A percentile compares a stretch with the other conserved stretches of the same genome.
Conservation (phyloP, 1,140 invertebrate species). For the Drosophila subpulchrella region DNA sequence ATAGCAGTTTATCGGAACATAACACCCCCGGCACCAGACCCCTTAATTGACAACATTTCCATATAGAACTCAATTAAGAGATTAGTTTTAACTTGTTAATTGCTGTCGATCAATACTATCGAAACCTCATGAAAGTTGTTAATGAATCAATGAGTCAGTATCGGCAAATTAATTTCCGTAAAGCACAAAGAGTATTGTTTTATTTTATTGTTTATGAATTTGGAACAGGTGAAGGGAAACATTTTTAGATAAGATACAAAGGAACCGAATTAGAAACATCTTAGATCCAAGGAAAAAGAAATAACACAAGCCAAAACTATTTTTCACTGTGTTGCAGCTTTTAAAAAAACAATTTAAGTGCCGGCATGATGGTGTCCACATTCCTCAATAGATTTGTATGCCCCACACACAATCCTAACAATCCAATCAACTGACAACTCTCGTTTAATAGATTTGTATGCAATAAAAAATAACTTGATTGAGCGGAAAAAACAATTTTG, state of each 20-base stretch:
- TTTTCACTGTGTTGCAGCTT: background rate
- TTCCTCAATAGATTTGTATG: slow-evolving; percentile 29
- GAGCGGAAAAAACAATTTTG: slow-evolving; percentile 5
- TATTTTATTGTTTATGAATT: background rate
- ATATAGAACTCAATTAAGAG: slow-evolving; percentile 34
- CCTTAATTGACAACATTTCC: slow-evolving; percentile 38
- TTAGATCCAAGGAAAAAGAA: too few species aligned
- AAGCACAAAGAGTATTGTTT: background rate
- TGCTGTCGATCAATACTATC: slow-evolving; percentile 17
- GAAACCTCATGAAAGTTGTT: slow-evolving; percentile 11
- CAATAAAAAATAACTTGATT: slow-evolving; percentile 33
- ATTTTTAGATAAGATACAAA: too few species aligned
- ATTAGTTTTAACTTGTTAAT: slow-evolving; percentile 28
- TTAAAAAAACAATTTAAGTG: background rate
- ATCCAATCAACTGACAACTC: slow-evolving; percentile 22
- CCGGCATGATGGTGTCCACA: background rate
- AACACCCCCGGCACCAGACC: slow-evolving; percentile 11
- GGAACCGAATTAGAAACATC: background rate
- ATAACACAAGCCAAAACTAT: too few species aligned
- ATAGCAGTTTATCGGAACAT: slow-evolving; percentile 6
- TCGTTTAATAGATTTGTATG: slow-evolving; percentile 32
- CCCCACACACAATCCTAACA: slow-evolving; percentile 21
- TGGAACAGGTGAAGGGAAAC: too few species aligned
- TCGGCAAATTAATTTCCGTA: background rate
- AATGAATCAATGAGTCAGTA: slow-evolving; percentile 10